Evolutionary conservation across 2,888 invertebrate genomes (phyloP).

Genomic region (Macrophya annulata): DNA sequence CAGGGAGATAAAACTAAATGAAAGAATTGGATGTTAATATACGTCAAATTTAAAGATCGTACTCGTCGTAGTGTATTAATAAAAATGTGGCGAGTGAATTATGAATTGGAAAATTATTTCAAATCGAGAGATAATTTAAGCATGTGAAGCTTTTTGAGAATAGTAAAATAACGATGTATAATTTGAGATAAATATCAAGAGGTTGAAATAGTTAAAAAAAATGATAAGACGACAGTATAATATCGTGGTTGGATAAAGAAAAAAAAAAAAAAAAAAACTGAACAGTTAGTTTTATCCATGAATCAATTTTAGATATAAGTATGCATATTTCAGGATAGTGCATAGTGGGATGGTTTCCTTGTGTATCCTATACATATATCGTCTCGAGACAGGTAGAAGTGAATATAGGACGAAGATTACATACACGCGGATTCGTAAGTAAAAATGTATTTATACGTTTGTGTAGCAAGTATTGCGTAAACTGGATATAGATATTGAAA

Average conservation of each 20-base stretch:
- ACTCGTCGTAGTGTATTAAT: too few relatives aligned
- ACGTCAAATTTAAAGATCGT: too few relatives aligned
- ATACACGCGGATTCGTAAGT: neutral
- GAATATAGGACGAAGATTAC: neutral
- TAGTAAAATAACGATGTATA: neutral
- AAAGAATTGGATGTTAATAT: too few relatives aligned
- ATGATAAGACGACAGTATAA: neutral
- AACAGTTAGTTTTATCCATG: neutral
- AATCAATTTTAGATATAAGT: neutral
- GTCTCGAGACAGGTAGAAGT: neutral
- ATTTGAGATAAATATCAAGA: too few relatives aligned
- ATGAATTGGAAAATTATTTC: neutral
- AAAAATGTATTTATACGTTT: constrained; percentile 15
- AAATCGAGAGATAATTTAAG: neutral
- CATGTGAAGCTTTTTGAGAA: neutral
- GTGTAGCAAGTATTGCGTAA: constrained; percentile 54
- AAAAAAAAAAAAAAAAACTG: neutral
- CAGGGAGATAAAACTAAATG: too few relatives aligned
- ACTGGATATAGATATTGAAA: constrained; percentile 56
- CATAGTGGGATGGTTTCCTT: neutral
- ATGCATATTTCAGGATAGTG: neutral
- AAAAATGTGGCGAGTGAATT: too few relatives aligned
- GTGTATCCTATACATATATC: neutral
- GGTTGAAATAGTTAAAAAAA: neutral
- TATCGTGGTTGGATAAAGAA: neutral